These are phyloP conservation scores for Saccostrea glomerata DNA, from an alignment of 1,140 invertebrate species.

Conservation along the genomic window DNA sequence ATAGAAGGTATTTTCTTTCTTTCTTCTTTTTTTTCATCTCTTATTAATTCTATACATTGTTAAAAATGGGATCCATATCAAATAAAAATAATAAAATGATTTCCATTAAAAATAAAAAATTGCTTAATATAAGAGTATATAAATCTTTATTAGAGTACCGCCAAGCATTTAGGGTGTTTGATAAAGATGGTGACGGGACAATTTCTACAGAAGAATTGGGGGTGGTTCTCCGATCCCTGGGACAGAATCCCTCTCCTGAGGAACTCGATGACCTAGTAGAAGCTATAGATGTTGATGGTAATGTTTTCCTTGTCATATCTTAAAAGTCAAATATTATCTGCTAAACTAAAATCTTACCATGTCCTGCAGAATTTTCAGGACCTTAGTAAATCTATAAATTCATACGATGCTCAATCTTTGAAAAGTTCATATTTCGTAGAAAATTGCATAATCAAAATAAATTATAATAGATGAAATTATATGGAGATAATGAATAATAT, in stretches of 20 bases:
- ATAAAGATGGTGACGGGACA: slow-evolving; percentile 61
- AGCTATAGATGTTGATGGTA: slow-evolving; percentile 91
- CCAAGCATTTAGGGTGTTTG: slow-evolving; percentile 61
- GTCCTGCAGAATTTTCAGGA: too few relatives aligned
- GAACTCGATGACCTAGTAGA: slow-evolving; percentile 84
- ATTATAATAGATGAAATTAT: too few relatives aligned
- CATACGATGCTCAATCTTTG: too few relatives aligned
- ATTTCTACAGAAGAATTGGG: slow-evolving; percentile 59
- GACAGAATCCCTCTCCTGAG: slow-evolving; percentile 52
- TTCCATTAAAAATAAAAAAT: too few relatives aligned
- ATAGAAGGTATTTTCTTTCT: not conserved
- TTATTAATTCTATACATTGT: not conserved
- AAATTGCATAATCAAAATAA: too few relatives aligned
- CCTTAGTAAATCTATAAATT: too few relatives aligned
- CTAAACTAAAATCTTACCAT: too few relatives aligned
- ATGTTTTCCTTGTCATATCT: not conserved
- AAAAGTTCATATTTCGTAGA: too few relatives aligned
- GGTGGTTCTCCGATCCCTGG: slow-evolving; percentile 52
- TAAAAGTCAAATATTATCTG: too few relatives aligned
- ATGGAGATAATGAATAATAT: too few relatives aligned
- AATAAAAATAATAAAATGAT: too few relatives aligned
- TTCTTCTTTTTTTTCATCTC: not conserved
- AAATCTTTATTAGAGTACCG: slow-evolving; percentile 44
- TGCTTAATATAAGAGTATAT: not conserved
- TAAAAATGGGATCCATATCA: too few relatives aligned